Conservation (phyloP, 2,888 invertebrate genomes). For the Cryptophagus acutangulus region DNA sequence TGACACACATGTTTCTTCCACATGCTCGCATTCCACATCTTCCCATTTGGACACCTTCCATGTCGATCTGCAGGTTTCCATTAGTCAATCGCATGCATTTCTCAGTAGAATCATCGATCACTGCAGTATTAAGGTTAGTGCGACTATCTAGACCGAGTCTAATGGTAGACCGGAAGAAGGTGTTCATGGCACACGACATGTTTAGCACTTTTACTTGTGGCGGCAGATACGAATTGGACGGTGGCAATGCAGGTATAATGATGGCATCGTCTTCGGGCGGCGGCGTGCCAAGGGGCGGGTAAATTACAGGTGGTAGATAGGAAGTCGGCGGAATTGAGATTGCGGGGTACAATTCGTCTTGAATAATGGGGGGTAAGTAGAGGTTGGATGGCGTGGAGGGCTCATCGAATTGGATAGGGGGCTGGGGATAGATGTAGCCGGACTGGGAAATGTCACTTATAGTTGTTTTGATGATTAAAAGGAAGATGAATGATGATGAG, state of each 20-base stretch:
- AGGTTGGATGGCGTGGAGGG: conserved; percentile 25
- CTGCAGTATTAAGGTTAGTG: conserved; percentile 34
- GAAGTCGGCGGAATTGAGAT: conserved; percentile 14
- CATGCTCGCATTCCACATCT: conserved; percentile 53
- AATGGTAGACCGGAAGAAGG: conserved; percentile 42
- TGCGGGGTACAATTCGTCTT: conserved; percentile 24
- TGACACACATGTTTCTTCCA: conserved; percentile 51
- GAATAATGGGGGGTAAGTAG: conserved; percentile 30
- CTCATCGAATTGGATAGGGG: conserved; percentile 34
- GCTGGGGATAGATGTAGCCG: conserved; percentile 36
- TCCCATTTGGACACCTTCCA: conserved; percentile 48
- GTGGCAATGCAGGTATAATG: conserved; percentile 26
- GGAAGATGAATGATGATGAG: too few species aligned
- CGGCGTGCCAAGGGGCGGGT: conserved; percentile 26
- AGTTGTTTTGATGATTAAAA: too few species aligned
- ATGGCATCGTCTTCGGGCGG: conserved; percentile 30
- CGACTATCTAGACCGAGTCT: conserved; percentile 8
- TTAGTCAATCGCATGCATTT: conserved; percentile 25
- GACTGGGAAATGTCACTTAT: too few species aligned
- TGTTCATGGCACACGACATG: conserved; percentile 42
- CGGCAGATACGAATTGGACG: conserved; percentile 24
- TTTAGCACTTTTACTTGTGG: conserved; percentile 36
- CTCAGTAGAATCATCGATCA: conserved; percentile 41
- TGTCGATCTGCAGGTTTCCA: conserved; percentile 42
- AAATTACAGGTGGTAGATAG: conserved; percentile 29